Evolutionary conservation across 2,797 vertebrate genomes (phyloP), one percentile per base, ranked within the genome.

Genomic region (Ispidina picta): DNA sequence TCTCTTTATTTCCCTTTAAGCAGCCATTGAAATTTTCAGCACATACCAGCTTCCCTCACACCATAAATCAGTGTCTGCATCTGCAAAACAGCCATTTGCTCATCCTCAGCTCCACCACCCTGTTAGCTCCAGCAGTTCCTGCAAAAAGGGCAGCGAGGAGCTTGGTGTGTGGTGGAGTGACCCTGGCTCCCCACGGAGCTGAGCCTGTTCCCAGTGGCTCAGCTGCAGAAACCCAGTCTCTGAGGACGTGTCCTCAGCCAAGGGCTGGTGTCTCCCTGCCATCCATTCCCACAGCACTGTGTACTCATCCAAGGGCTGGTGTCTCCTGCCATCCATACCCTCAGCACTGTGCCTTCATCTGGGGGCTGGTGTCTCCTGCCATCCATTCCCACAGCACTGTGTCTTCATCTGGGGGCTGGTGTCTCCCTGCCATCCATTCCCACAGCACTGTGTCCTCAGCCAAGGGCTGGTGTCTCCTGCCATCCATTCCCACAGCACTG

Each of bases 131-230:
- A 10, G 25, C 10, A 5, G 5, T 41, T 79, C 64, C 54, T 35
- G 58, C n/a, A 64, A 37, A 15, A 44, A 22, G n/a, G 55, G 48
- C 71, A 49, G 8, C 0, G 3, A 52, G 72, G 70, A 88, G 9
- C 60, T 37, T 56, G 48, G 28, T 0, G 0, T 56, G 33, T 73
- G 6, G 48, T 18, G 77, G 7, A 8, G 5, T 7, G 3, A 2
- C 5, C 2, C 66, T 4, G 2, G 17, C 56, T 70, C 46, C 59
- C n/a, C 2, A 0, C 29, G 48, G 49, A 15, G 37, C 37, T 39
- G 37, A 39, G 31, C 20, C 46, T 2, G 35, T 26, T 76, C 60
- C 15, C 5, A 1, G 35, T 3, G 16, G 12, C 48, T 70, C 18
- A 52, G 54, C 43, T 4, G 1, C 29, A 51, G 75, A 60, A 70